These are phyloP conservation scores for Adrianichthys oophorus DNA, from an alignment of 2,797 vertebrate genomes.

Conservation along the genomic window DNA sequence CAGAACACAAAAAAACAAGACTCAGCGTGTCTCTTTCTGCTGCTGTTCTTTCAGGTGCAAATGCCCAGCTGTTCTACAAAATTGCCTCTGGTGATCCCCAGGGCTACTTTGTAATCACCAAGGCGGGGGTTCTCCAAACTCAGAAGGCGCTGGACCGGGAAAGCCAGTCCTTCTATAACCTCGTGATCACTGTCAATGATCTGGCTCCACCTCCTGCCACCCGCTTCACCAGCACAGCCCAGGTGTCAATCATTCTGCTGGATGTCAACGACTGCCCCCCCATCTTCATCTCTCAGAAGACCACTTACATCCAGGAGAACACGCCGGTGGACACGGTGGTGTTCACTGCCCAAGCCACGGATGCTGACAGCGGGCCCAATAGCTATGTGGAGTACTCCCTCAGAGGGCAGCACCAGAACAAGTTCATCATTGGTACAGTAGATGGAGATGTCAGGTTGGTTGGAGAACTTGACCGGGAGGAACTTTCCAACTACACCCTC, in stretches of 20 bases:
- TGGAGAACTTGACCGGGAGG: constrained; percentile 91
- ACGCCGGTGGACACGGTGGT: constrained; percentile 90
- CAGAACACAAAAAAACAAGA: background rate
- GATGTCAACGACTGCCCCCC: constrained; percentile 94
- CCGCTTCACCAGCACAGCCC: constrained; percentile 90
- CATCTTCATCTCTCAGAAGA: constrained; percentile 85
- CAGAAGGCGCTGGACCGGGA: constrained; percentile 86
- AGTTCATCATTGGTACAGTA: constrained; percentile 88
- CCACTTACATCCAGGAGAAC: constrained; percentile 93
- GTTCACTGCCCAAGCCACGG: constrained; percentile 85
- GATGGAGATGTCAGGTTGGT: constrained; percentile 87
- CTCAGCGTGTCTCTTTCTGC: background rate
- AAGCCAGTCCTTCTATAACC: constrained; percentile 94
- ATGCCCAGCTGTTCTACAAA: constrained; percentile 85
- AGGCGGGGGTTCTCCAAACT: constrained; percentile 80
- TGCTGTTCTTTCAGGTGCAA: constrained; percentile 78
- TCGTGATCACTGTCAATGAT: constrained; percentile 89
- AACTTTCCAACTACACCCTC: constrained; percentile 88
- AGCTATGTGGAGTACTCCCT: constrained; percentile 97
- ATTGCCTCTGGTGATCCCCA: constrained; percentile 89
- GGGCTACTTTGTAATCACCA: constrained; percentile 83
- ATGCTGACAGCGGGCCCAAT: constrained; percentile 94
- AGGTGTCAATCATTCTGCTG: constrained; percentile 92
- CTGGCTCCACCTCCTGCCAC: constrained; percentile 74
- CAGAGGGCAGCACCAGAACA: constrained; percentile 77